Percentiles rank a stretch among this genome's conserved stretches.
phyloP scores from a whole-genome alignment of 2,797 vertebrate genomes.

The Cynodonichthys magdalenae region DNA sequence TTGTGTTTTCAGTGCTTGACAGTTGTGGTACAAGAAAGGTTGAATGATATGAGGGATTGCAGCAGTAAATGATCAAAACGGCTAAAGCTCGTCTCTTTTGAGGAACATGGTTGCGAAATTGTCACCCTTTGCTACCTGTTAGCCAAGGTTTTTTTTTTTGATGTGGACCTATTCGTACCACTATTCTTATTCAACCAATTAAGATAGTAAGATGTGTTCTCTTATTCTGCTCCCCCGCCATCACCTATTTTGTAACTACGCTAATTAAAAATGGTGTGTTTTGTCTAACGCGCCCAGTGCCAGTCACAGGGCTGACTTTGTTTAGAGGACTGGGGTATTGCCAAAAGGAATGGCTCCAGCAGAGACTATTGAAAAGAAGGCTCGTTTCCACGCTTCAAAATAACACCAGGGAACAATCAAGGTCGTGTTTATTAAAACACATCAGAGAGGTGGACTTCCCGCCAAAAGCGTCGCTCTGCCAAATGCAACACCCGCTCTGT shows the following conservation, averaged over 20 bases:
- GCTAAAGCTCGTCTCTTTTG: neutral
- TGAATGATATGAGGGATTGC: neutral
- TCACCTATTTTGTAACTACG: slow-evolving; percentile 57
- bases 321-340: slow-evolving; percentile 58
- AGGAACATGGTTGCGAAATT: neutral
- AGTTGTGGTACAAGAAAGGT: slow-evolving; percentile 4
- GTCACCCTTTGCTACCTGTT: neutral
- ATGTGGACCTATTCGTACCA: neutral
- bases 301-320: slow-evolving; percentile 72
- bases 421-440: slow-evolving; percentile 75
- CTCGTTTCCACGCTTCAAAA: slow-evolving; percentile 74
- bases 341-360: slow-evolving; percentile 76
- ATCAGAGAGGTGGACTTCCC: slow-evolving; percentile 64
- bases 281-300: slow-evolving; percentile 59
- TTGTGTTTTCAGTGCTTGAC: slow-evolving; percentile 2
- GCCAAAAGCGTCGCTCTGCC: slow-evolving; percentile 61
- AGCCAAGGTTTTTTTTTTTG: neutral
- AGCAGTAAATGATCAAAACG: neutral
- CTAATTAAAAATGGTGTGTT: slow-evolving; percentile 76
- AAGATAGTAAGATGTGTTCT: slow-evolving; percentile 43
- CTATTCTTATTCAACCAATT: slow-evolving; percentile 37
- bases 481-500: slow-evolving; percentile 50
- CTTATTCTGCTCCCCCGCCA: slow-evolving; percentile 14
- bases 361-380: slow-evolving; percentile 68
- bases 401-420: slow-evolving; percentile 76